Evolutionary conservation across 2,888 invertebrate species (phyloP).

Genomic region (Meliscaeva auricollis): DNA sequence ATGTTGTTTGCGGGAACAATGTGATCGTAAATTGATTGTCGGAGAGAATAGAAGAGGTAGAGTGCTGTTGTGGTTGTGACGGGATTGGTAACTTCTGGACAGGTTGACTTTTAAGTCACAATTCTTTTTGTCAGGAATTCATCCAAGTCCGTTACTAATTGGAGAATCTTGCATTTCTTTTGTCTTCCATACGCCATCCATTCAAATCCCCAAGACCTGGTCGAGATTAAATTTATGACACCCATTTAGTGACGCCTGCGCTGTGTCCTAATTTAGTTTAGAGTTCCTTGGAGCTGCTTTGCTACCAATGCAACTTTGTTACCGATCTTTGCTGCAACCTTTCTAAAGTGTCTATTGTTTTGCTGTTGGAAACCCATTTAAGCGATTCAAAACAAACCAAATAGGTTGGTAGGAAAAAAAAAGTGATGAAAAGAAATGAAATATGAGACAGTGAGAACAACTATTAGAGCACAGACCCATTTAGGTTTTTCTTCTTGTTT

Average conservation of each 20-base stretch:
- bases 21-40: conserved; percentile 71
- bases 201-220: neutral
- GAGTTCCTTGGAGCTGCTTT: neutral
- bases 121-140: conserved; percentile 25
- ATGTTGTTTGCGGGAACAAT: conserved; percentile 57
- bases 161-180: conserved; percentile 4
- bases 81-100: conserved; percentile 33
- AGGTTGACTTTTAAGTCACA: conserved; percentile 56
- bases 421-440: conserved; percentile 73
- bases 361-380: conserved; percentile 34
- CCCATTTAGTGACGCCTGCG: conserved; percentile 52
- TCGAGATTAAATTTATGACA: conserved; percentile 45
- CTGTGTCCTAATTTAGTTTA: conserved; percentile 60
- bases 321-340: conserved; percentile 9
- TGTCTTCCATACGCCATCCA: neutral
- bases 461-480: conserved; percentile 43
- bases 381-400: conserved; percentile 22
- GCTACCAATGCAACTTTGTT: neutral
- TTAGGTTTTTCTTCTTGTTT: conserved; percentile 34
- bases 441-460: conserved; percentile 73
- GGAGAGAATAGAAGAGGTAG: conserved; percentile 3
- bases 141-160: conserved; percentile 26
- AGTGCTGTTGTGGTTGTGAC: neutral
- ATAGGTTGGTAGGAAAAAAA: neutral
- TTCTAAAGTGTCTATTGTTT: conserved; percentile 66